Base-by-base conservation (phyloP, 2,797 vertebrate genomes). In the Anguilla anguilla region DNA sequence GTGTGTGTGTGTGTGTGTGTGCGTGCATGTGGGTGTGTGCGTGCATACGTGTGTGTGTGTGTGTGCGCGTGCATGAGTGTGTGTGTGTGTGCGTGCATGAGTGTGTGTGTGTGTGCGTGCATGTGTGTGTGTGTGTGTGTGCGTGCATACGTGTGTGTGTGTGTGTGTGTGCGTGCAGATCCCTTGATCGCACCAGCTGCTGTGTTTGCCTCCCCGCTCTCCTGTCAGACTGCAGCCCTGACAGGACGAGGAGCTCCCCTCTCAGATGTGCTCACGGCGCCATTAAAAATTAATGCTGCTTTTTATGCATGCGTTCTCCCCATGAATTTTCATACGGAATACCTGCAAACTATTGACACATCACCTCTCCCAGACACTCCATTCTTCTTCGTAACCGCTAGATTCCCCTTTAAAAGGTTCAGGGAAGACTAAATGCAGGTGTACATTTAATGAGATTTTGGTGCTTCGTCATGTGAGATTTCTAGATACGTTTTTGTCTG, bases 211-310 rank as follows among this genome's bases (percentile, higher is more conserved):
- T 77, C 87, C 51, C 89, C 86, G 79, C 64, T 89, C 84, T 86
- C 82, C 88, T 91, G 90, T 91, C 92, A 91, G 87, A 89, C 86
- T 72, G 85, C 84, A 77, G 57, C 84, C 72, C 35, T n/a, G 89
- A 89, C 89, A 90, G 88, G 43, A 89, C 31, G 67, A 88, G 86
- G 31, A 89, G 87, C 88, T 91, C 88, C 86, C 84, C 87, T 89
- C 77, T 87, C 84, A 46, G 88, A 89, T 89, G 86, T 86, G 90
- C 91, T 91, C 28, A 87, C 89, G 92, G 89, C 90, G 84, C 86
- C 88, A 91, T 92, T 92, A 92, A 91, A 91, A 90, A 93, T 93
- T 85, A 49, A 92, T 91, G 86, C 88, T 87, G 17, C 6, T 69
- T 90, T 89, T 87, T 89, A 85, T 84, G 87, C 83, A 59, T 89